Evolutionary conservation across 2,888 invertebrate species (phyloP), one percentile per base, ranked within the genome.

Genomic region (Spicauda simplicius): DNA sequence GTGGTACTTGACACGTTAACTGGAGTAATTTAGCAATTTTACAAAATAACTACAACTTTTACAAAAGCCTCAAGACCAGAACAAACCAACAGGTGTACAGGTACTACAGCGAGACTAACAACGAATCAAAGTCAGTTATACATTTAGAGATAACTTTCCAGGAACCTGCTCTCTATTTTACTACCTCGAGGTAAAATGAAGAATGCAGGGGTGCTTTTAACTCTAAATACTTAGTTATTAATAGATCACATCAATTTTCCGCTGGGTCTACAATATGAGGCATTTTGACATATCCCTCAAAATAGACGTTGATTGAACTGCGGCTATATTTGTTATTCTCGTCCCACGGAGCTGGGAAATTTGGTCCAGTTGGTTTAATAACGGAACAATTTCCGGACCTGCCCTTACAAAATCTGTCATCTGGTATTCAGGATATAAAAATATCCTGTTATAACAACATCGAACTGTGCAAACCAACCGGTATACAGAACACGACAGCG

Each of bases 351-450:
- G 95, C 95, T 0, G 93, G 93, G 78, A 98, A 97, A 97, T 85
- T 74, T 95, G 94, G 50, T 91, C 85, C 48, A 91, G 75, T 50
- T 86, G 88, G 69, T 74, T 80, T 0, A 82, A 83, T 83, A 94
- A 95, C 93, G 93, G 88, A 0, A 94, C 94, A 75, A 95, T 94
- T 88, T 98, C 98, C 11, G 95, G 94, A 79, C 98, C 97, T 68
- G 95, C 94, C 83, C 97, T 96, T 52, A 99, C 94, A 76, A 98
- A 97, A 86, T 99, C 99, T 59, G 97, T 97, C 77, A 97, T 95
- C 69, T 96, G 94, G 80, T 96, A 96, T 87, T 99, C 98, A 0
- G 99, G 99, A 86, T 98, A 99, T 12, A 25, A 4, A 25, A 5
- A 25, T 25, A 25, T 4, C 25, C 5, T 2, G 25, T 5, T 25